Base-by-base conservation (phyloP, 2,113 vertebrate genomes). In the Oncorhynchus nerka region DNA sequence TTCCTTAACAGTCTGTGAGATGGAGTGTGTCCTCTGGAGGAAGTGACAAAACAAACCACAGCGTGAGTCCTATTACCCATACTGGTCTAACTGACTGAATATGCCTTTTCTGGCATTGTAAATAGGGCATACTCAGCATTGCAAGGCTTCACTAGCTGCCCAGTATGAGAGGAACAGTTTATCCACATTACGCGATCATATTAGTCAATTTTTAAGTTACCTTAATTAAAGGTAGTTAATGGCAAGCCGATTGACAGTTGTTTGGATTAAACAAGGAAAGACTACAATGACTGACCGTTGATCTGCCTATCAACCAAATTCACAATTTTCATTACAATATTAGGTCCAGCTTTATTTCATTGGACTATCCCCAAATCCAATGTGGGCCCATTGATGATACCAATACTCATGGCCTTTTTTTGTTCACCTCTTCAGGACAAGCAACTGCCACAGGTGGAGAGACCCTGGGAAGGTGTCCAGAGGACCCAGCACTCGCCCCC, bases 381-480 rank as follows among this genome's bases (percentile, higher is more conserved):
- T 62, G 8, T 62, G 59, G 15, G 19, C 11, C 59, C 9, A 3
- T 49, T 34, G 7, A 15, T 49, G 20, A 70, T 20, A 11, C 68
- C 39, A 19, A 45, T 59, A 75, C 83, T 90, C 78, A 88, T 71
- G 45, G 75, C 49, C 49, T 70, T 72, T 30, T 49, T 71, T 26
- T 84, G 72, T 77, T 4, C 79, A 2, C 0, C 39, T 72, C 88
- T 90, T 93, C 95, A 97, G 88, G 97, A 99, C 88, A 99, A 98
- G 87, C 97, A 97, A 93, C 96, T 95, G 92, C 95, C 93, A n/a
- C 94, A 95, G 75, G 91, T 94, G 92, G 98, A 98, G 85, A 94
- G 98, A 89, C 94, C 96, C 4, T 99, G 97, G 98, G 97, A 99
- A 90, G 96, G 95, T 78, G 95, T 97, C 84, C 95, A 95, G 75